Conservation (phyloP, 2,797 vertebrate species). For the Gambelia wislizenii region DNA sequence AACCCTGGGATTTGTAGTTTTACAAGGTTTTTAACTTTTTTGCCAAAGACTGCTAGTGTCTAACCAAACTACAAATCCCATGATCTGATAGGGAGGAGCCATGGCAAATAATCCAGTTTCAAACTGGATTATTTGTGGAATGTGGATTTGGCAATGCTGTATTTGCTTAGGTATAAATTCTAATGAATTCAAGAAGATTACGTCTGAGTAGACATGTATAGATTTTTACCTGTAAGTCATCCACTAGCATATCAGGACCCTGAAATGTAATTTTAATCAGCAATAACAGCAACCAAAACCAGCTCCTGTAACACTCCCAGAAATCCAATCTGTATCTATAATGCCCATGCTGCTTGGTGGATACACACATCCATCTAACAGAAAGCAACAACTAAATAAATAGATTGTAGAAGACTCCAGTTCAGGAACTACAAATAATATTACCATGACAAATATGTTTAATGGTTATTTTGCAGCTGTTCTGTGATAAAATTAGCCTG, state of each 20-base stretch:
- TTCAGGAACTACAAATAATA: slow-evolving; percentile 57
- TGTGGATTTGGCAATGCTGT: background rate
- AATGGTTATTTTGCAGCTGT: slow-evolving; percentile 68
- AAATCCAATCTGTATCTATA: background rate
- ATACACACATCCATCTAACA: slow-evolving; percentile 29
- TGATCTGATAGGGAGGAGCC: too few relatives aligned
- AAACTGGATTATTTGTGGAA: too few relatives aligned
- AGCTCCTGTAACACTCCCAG: background rate
- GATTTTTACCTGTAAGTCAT: background rate
- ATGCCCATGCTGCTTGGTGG: slow-evolving; percentile 18
- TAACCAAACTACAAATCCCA: too few relatives aligned
- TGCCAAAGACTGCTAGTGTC: too few relatives aligned
- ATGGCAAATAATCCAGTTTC: too few relatives aligned
- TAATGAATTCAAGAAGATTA: background rate
- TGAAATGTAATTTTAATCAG: background rate
- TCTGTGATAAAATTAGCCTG: slow-evolving; percentile 61
- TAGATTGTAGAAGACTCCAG: slow-evolving; percentile 39
- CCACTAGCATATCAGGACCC: background rate
- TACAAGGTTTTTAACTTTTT: too few relatives aligned
- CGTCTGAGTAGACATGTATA: background rate
- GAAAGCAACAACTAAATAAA: slow-evolving; percentile 17
- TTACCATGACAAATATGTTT: slow-evolving; percentile 66
- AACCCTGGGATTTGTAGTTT: too few relatives aligned
- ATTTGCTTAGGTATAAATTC: background rate
- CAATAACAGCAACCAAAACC: background rate